Evolutionary conservation across 2,888 invertebrate species (phyloP).

Genomic region (Epinotia nisella): DNA sequence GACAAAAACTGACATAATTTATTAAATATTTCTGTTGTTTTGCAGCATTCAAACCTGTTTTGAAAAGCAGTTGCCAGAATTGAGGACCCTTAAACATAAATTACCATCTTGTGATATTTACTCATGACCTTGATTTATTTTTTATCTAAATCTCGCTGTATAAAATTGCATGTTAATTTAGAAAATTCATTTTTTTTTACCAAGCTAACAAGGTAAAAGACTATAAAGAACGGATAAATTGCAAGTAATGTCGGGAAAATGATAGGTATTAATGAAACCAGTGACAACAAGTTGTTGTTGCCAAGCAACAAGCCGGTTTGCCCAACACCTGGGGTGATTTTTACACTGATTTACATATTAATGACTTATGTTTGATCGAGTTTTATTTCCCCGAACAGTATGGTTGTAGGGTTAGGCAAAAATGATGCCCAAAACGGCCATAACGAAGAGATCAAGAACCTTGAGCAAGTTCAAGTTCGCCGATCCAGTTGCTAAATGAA

Average conservation of each 20-base stretch:
- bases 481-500: conserved; percentile 26
- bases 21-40: background rate
- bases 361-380: conserved; percentile 68
- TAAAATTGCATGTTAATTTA: too few relatives aligned
- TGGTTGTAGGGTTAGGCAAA: conserved; percentile 52
- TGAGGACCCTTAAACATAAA: background rate
- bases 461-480: conserved; percentile 27
- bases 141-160: background rate
- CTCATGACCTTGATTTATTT: background rate
- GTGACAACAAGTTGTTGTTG: conserved; percentile 78
- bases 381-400: conserved; percentile 62
- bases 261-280: conserved; percentile 27
- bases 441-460: conserved; percentile 38
- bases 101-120: background rate
- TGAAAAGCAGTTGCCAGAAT: background rate
- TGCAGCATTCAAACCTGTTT: background rate
- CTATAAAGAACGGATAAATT: background rate
- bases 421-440: conserved; percentile 23
- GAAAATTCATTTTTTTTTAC: too few relatives aligned
- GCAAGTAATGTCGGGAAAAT: conserved; percentile 36
- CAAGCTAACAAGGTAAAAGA: too few relatives aligned
- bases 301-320: conserved; percentile 75
- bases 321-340: conserved; percentile 74
- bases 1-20: background rate
- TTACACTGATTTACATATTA: conserved; percentile 74